A percentile compares a stretch with the other conserved stretches of the same genome.
Evolutionary conservation across 2,113 vertebrate genomes (phyloP).

Genomic region (Eurypyga helias): DNA sequence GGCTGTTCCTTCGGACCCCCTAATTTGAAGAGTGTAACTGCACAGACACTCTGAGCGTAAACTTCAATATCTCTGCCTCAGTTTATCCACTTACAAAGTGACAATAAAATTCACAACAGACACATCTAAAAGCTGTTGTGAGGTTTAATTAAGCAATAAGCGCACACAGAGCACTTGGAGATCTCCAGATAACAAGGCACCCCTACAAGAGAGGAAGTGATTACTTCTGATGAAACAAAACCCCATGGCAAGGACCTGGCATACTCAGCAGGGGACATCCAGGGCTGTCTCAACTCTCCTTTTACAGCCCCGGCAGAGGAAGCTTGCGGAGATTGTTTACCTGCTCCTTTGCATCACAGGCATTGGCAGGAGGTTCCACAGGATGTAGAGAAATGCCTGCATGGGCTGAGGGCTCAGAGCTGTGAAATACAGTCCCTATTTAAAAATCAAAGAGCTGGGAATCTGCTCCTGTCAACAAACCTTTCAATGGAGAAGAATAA

Average conservation of each 20-base stretch:
- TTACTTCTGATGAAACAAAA: conserved; percentile 27
- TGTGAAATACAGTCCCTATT: neutral
- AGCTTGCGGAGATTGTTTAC: neutral
- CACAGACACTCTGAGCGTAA: neutral
- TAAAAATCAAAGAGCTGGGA: conserved; percentile 14
- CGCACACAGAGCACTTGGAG: neutral
- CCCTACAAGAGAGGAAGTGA: neutral
- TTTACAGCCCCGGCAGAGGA: neutral
- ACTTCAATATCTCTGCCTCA: neutral
- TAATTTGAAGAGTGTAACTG: neutral
- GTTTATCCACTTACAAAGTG: neutral
- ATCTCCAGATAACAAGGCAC: conserved; percentile 17
- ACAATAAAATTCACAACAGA: conserved; percentile 5
- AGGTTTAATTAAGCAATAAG: conserved; percentile 46
- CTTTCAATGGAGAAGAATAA: conserved; percentile 4
- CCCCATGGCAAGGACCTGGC: neutral
- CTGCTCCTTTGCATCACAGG: neutral
- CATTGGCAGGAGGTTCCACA: neutral
- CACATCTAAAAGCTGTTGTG: neutral
- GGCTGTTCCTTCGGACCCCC: neutral
- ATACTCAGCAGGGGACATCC: neutral
- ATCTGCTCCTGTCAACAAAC: neutral
- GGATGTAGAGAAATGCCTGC: neutral
- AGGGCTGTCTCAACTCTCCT: neutral
- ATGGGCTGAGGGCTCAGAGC: neutral